These are phyloP conservation scores for Pterobdella sp. DNA, from an alignment of 2,888 invertebrate genomes.

Conservation along the genomic window DNA sequence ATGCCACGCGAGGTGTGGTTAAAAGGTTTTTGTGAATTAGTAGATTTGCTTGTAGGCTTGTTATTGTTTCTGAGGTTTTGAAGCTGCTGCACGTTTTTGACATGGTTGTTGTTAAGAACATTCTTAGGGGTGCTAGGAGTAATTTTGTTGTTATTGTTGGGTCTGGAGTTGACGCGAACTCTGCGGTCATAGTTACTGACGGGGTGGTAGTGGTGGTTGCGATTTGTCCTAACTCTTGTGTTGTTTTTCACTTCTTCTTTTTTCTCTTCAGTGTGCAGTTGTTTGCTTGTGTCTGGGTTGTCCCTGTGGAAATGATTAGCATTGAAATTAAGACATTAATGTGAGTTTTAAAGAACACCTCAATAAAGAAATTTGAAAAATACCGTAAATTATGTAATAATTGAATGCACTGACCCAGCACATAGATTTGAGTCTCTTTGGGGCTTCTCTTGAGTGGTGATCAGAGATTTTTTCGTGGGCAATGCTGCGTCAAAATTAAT, in stretches of 20 bases:
- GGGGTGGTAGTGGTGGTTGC: slow-evolving; percentile 22
- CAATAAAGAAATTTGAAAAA: too few relatives aligned
- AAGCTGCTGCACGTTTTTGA: neutral
- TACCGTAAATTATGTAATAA: too few relatives aligned
- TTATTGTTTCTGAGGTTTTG: neutral
- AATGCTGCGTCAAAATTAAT: too few relatives aligned
- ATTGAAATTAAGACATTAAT: too few relatives aligned
- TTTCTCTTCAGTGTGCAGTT: neutral
- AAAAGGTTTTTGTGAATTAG: too few relatives aligned
- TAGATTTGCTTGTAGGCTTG: too few relatives aligned
- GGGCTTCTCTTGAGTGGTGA: too few relatives aligned
- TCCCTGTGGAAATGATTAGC: too few relatives aligned
- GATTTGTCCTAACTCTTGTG: neutral
- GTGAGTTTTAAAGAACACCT: too few relatives aligned
- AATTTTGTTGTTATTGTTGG: neutral
- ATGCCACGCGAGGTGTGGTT: neutral
- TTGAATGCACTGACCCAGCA: too few relatives aligned
- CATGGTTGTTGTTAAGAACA: neutral
- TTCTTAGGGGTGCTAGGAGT: neutral
- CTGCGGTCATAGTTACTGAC: slow-evolving; percentile 25
- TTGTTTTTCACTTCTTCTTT: neutral
- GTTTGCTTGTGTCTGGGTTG: neutral
- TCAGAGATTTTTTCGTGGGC: too few relatives aligned
- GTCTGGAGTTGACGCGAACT: neutral
- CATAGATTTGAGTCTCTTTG: too few relatives aligned